Base-by-base conservation (phyloP, 2,888 invertebrate genomes). In the Parnassius orleans region DNA sequence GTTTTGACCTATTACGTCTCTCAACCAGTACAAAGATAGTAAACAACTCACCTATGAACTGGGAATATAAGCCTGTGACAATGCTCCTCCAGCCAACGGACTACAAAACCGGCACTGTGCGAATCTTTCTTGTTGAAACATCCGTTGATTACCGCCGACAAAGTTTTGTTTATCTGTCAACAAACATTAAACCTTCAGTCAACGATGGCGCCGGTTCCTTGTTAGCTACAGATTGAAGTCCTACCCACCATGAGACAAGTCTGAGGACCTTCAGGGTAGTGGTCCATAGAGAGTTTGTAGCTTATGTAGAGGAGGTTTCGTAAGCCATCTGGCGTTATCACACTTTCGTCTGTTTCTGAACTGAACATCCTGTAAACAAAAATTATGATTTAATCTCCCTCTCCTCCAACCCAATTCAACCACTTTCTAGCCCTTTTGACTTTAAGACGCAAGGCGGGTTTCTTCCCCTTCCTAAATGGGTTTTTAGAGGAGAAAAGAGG, bases 51-150 rank as follows among this genome's bases (percentile, higher is more conserved):
- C 81, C 95, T 94, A 81, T 97, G 97, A 33, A 97, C 92, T 3
- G 96, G 95, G 62, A 95, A 91, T 51, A 97, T 92, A 51, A 97
- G 90, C 52, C 96, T 92, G 50, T 95, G 96, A 65, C 95, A 95
- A 86, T 97, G 95, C 67, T 95, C 94, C 73, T 94, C 94, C 33
- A 97, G 92, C 97, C 97, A 97, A 78, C 96, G 96, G 58, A 94
- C 94, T 64, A 97, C 95, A 79, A 94, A 97, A 64, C 95, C 95
- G 24, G 94, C 90, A 57, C 96, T 96, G 69, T 97, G 93, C 55
- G 92, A 91, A 65, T 94, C 93, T 81, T 96, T 96, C 42, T 94
- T 94, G 81, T 96, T 96, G 87, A 96, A 97, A 79, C 97, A 97
- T 15, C 96, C 95, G 71, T 94, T 93, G 57, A 95, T 93, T 46